Base-by-base conservation (phyloP, 2,888 invertebrate species). In the Netelia melanura region DNA sequence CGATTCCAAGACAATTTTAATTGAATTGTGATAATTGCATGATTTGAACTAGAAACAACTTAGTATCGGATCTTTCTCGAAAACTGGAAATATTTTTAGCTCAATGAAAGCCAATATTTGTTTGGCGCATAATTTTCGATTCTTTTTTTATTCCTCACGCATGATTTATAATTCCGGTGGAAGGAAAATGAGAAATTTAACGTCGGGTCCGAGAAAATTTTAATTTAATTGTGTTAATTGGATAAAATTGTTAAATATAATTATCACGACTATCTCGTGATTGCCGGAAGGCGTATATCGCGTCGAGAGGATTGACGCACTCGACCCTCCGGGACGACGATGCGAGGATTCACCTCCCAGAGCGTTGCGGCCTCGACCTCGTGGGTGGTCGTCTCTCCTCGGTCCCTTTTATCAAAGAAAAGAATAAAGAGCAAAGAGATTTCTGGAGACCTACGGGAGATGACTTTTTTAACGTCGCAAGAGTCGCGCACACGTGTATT, bases 331-430 rank as follows among this genome's bases (percentile, higher is more conserved):
- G 56, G 76, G 84, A 77, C 76, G 76, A 68, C 67, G 68, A 77
- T 74, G 76, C 65, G 77, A 74, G 77, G 71, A 84, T 76, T 84
- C 81, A 54, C 77, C 81, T 77, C 84, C 84, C 84, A 84, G 81
- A 77, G 84, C 84, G 81, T 81, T 44, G 75, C 65, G 38, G 64
- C 17, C 67, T 30, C 62, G 43, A 52, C 77, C 54, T 67, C 72
- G 77, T 74, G 84, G 84, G 84, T 84, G 84, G 84, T 64, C 77
- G 21, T 8, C 68, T 77, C 77, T 70, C 77, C 75, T 81, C 74
- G 43, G 77, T 74, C 74, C 77, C 74, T 74, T 74, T 81, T 81
- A 74, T 68, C 17, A 68, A 81, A 84, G 62, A 62, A 81, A 62
- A 77, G 48, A 48, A 71, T 44, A 62, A 30, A 23, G 61, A 54